These are phyloP conservation scores for Euwallacea fornicatus DNA, from an alignment of 1,140 invertebrate genomes.

Conservation along the genomic window DNA sequence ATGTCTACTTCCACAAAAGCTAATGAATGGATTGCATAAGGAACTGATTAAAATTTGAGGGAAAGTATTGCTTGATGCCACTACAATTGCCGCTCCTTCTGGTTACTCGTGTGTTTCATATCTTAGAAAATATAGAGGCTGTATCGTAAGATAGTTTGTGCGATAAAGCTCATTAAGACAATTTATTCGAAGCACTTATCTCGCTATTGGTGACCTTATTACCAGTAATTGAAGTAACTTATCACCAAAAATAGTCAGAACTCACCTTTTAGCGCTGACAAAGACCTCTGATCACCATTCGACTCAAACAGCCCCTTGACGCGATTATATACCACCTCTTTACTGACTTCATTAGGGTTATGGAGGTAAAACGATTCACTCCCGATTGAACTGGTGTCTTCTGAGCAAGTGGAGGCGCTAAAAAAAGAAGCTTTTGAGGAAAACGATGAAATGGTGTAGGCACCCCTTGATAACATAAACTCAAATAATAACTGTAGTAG, in stretches of 20 bases:
- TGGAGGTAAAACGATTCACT: conserved; percentile 83
- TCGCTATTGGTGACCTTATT: no score
- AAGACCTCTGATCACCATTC: conserved; percentile 36
- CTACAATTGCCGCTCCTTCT: no score
- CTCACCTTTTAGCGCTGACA: conserved; percentile 52
- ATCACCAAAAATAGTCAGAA: background rate
- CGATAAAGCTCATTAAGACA: no score
- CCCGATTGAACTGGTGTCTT: conserved; percentile 32
- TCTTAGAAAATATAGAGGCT: no score
- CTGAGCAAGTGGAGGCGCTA: conserved; percentile 45
- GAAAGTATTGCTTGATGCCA: no score
- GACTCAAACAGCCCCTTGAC: conserved; percentile 76
- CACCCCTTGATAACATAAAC: background rate
- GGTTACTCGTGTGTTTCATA: no score
- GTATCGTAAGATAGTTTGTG: no score
- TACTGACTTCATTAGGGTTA: conserved; percentile 66
- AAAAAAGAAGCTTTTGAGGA: conserved; percentile 18
- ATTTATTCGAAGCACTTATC: no score
- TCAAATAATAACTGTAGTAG: no score
- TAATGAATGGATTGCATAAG: no score
- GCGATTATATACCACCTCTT: conserved; percentile 68
- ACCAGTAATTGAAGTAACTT: background rate
- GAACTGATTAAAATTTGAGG: no score
- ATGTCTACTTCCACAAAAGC: no score
- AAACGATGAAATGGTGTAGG: conserved; percentile 7